A percentile compares a stretch with the other conserved stretches of the same genome.
phyloP scores from a whole-genome alignment of 2,888 invertebrate species.

The Lasioglossum morio region DNA sequence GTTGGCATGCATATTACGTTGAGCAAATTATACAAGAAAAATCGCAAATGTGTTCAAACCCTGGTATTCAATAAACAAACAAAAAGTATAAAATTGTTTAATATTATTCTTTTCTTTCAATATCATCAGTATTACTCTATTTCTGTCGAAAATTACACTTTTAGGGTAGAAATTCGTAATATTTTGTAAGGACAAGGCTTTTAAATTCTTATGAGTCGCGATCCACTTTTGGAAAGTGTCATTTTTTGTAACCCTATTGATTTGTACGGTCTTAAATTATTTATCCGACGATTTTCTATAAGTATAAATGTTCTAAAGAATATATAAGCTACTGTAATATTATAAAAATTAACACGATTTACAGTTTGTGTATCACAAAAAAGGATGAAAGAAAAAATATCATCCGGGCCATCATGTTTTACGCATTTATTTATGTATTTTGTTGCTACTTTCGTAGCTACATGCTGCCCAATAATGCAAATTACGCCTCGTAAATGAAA shows the following conservation, averaged over 20 bases:
- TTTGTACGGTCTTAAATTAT: background rate
- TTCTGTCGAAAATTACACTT: background rate
- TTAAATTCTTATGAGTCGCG: background rate
- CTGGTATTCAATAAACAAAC: slow-evolving; percentile 63
- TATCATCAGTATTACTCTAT: too few relatives aligned
- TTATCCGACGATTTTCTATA: background rate
- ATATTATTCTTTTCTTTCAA: background rate
- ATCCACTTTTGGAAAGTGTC: background rate
- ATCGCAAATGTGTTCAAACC: slow-evolving; percentile 63
- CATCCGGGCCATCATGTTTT: background rate
- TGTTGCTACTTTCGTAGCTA: background rate
- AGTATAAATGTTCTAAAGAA: background rate
- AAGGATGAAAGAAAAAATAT: too few relatives aligned
- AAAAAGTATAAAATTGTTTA: background rate
- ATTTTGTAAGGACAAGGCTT: background rate
- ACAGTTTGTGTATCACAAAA: too few relatives aligned
- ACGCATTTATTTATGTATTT: background rate
- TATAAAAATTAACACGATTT: too few relatives aligned
- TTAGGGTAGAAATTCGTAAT: background rate
- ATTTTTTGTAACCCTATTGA: background rate
- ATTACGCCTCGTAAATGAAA: too few relatives aligned
- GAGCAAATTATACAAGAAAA: slow-evolving; percentile 90
- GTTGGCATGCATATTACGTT: slow-evolving; percentile 92
- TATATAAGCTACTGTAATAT: background rate
- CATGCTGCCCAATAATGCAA: too few relatives aligned